A percentile compares a stretch with the other conserved stretches of the same genome.
Evolutionary conservation across 2,797 vertebrate species (phyloP).

Genomic region (Australoheros facetus): DNA sequence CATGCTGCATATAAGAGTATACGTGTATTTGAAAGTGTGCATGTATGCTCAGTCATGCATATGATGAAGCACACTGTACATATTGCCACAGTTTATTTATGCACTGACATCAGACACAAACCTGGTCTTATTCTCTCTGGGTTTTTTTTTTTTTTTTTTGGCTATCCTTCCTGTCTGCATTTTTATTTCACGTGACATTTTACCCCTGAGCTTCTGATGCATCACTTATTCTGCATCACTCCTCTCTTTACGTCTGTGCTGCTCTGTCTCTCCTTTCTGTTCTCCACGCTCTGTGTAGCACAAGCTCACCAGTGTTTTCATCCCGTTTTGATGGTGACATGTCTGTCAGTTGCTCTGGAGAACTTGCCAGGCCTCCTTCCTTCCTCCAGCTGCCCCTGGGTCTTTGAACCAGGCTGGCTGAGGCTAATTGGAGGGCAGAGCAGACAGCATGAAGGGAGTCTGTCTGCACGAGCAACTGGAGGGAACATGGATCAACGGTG

Average conservation of each 20-base stretch:
- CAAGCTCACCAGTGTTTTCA: slow-evolving; percentile 24
- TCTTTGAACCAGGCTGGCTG: slow-evolving; percentile 50
- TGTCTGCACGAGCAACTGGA: slow-evolving; percentile 49
- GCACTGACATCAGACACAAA: slow-evolving; percentile 7
- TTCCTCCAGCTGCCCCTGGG: slow-evolving; percentile 51
- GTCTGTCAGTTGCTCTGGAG: slow-evolving; percentile 34
- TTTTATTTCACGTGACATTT: background rate
- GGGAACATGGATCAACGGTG: slow-evolving; percentile 5
- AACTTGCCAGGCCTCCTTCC: slow-evolving; percentile 27
- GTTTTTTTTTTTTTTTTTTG: background rate
- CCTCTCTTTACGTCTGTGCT: slow-evolving; percentile 30
- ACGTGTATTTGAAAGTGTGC: slow-evolving; percentile 11
- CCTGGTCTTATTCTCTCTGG: background rate
- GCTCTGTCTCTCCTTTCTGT: slow-evolving; percentile 6
- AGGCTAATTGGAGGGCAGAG: slow-evolving; percentile 69
- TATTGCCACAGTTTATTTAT: background rate
- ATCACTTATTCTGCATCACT: slow-evolving; percentile 8
- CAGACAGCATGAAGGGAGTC: slow-evolving; percentile 39
- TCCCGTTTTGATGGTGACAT: slow-evolving; percentile 21
- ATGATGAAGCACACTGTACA: slow-evolving; percentile 7
- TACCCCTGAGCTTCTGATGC: slow-evolving; percentile 1
- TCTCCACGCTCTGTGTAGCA: slow-evolving; percentile 12
- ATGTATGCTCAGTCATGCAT: slow-evolving; percentile 27
- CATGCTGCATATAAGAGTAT: slow-evolving; percentile 16
- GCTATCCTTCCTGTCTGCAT: background rate